Evolutionary conservation across 2,888 invertebrate genomes (phyloP).

Genomic region (Oscheius sp.): DNA sequence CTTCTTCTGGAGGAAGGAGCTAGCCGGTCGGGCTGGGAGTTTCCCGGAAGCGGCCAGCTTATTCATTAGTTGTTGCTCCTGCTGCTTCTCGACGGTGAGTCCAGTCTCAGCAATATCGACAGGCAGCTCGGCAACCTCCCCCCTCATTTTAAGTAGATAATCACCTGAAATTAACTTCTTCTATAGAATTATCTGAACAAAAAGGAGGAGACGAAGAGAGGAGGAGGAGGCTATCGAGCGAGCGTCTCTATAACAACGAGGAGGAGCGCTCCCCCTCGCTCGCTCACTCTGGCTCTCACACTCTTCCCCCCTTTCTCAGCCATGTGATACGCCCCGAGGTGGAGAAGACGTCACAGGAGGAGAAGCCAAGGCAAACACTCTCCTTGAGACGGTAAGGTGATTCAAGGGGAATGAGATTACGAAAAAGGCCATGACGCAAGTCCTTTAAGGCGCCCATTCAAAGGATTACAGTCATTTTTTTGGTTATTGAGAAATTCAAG

Average conservation of each 20-base stretch:
- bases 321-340: background rate
- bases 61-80: constrained; percentile 62
- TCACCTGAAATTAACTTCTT: constrained; percentile 28
- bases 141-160: constrained; percentile 44
- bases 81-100: constrained; percentile 66
- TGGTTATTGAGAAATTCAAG: background rate
- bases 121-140: constrained; percentile 52
- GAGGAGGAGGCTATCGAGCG: background rate
- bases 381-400: background rate
- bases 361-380: background rate
- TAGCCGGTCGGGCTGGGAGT: constrained; percentile 66
- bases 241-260: constrained; percentile 28
- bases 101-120: constrained; percentile 39
- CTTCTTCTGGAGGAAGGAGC: constrained; percentile 67
- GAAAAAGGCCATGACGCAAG: background rate
- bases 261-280: background rate
- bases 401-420: background rate
- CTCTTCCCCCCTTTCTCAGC: background rate
- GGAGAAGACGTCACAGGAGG: background rate
- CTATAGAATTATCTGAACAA: background rate
- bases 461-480: background rate
- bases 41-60: constrained; percentile 64
- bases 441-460: background rate
- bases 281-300: background rate
- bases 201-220: background rate